Conservation (phyloP, 2,888 invertebrate species). For the Diarsia rubi region DNA sequence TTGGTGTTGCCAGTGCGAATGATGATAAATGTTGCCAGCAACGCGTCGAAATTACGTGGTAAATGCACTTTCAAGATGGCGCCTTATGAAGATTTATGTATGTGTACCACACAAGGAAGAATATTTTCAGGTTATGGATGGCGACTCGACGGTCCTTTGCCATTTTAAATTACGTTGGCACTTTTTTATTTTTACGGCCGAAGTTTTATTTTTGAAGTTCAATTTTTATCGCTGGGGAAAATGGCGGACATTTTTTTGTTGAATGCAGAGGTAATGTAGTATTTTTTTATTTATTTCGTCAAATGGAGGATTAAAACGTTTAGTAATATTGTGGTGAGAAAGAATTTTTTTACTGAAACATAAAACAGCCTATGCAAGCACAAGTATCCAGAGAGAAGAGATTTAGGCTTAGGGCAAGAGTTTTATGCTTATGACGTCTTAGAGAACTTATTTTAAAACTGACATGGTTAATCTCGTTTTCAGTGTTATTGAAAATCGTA, state of each 20-base stretch:
- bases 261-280: not conserved
- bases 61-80: conserved; percentile 78
- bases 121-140: conserved; percentile 68
- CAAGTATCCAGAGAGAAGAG: not conserved
- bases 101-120: conserved; percentile 62
- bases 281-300: conserved; percentile 22
- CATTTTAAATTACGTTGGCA: conserved; percentile 62
- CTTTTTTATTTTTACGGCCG: conserved; percentile 51
- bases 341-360: not conserved
- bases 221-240: conserved; percentile 42
- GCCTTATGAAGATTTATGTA: conserved; percentile 72
- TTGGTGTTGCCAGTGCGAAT: conserved; percentile 69
- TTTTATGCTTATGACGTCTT: not conserved
- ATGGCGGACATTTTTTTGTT: conserved; percentile 29
- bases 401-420: not conserved
- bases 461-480: too few species aligned
- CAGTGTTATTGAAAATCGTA: too few species aligned
- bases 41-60: conserved; percentile 72
- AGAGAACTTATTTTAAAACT: too few species aligned
- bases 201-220: conserved; percentile 59
- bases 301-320: not conserved
- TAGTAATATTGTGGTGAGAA: not conserved
- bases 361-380: too few species aligned
- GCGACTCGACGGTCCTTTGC: conserved; percentile 55
- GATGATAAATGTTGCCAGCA: conserved; percentile 77